phyloP scores from a whole-genome alignment of 2,797 vertebrate genomes.

The Pitangus sulphuratus region DNA sequence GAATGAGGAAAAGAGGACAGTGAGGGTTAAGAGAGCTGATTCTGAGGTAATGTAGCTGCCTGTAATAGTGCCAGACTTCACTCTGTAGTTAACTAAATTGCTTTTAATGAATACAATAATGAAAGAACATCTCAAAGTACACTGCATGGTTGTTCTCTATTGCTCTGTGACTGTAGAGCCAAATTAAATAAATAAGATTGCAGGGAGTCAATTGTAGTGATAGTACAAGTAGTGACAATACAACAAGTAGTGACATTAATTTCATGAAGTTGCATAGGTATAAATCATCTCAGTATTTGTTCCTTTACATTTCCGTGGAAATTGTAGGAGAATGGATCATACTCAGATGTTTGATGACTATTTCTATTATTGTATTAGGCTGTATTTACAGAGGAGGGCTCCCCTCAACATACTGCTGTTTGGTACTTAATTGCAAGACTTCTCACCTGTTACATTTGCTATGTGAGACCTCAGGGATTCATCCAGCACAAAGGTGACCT shows the following conservation, averaged over 20 bases:
- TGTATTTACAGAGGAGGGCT: neutral
- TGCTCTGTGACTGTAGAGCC: neutral
- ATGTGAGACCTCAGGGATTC: neutral
- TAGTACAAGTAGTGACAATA: neutral
- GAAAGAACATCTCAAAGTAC: neutral
- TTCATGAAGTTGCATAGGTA: neutral
- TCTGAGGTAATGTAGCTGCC: neutral
- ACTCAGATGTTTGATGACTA: neutral
- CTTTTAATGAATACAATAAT: neutral
- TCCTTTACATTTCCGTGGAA: neutral
- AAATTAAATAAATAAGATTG: neutral
- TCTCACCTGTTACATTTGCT: neutral
- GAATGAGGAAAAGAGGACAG: neutral
- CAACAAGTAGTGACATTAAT: neutral
- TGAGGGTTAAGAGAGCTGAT: neutral
- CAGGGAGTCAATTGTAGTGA: neutral
- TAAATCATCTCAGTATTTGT: neutral
- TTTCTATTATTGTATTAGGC: neutral
- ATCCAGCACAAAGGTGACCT: neutral
- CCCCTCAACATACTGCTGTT: neutral
- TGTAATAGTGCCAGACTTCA: neutral
- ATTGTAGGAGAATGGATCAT: neutral
- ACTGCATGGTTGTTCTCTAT: neutral
- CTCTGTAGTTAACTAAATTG: neutral
- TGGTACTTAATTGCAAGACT: neutral